Conservation (phyloP, 2,797 vertebrate species). For the Sebastes nivosus region DNA sequence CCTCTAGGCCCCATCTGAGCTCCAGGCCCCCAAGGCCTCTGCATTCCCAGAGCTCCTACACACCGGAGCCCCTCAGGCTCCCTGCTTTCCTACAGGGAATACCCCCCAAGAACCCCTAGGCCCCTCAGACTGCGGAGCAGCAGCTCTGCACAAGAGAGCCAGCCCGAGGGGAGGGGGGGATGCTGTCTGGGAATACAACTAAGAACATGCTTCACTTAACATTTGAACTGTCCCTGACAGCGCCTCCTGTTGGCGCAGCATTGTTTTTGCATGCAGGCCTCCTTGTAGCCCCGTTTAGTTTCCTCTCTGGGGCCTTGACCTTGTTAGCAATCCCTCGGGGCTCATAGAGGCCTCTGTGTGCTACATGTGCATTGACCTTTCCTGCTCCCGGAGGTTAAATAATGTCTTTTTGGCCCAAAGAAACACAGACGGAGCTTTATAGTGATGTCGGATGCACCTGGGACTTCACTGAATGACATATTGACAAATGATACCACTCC, state of each 20-base stretch:
- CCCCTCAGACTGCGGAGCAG: conserved; percentile 77
- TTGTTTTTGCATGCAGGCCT: conserved; percentile 59
- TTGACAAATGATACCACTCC: conserved; percentile 46
- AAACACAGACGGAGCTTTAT: conserved; percentile 46
- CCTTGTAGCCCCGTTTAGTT: conserved; percentile 62
- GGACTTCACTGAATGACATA: conserved; percentile 26
- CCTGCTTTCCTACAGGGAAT: conserved; percentile 76
- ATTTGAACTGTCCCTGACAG: conserved; percentile 57
- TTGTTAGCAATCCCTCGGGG: conserved; percentile 73
- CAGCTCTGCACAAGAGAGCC: conserved; percentile 69
- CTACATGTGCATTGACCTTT: conserved; percentile 77
- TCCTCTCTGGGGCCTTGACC: conserved; percentile 74
- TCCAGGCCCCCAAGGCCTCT: conserved; percentile 78
- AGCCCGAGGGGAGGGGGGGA: conserved; percentile 56
- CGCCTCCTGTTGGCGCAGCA: conserved; percentile 69
- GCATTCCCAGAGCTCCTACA: conserved; percentile 78
- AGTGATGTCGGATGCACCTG: conserved; percentile 56
- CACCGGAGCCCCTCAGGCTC: conserved; percentile 76
- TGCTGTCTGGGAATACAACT: conserved; percentile 80
- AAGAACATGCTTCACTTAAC: conserved; percentile 71
- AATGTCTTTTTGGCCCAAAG: conserved; percentile 61
- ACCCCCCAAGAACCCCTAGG: conserved; percentile 75
- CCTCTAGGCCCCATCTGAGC: conserved; percentile 82
- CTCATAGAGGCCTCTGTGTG: conserved; percentile 57
- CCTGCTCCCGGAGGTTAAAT: conserved; percentile 64